A percentile compares a stretch with the other conserved stretches of the same genome.
Evolutionary conservation across 2,113 vertebrate species (phyloP).

Genomic region (Hippolais icterina): DNA sequence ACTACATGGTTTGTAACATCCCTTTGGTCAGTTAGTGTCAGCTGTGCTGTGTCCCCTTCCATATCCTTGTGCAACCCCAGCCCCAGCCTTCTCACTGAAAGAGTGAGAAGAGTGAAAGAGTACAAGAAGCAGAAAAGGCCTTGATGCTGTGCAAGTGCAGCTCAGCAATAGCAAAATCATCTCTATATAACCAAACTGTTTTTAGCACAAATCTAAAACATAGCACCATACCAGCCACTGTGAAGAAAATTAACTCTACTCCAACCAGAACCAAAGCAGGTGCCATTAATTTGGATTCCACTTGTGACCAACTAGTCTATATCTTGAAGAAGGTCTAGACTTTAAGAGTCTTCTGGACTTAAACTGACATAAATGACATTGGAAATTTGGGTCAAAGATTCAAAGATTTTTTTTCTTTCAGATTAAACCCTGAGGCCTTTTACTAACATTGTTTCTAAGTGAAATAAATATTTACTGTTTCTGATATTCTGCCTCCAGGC

Average conservation of each 20-base stretch:
- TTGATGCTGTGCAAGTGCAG: background rate
- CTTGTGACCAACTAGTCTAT: background rate
- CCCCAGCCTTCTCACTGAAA: background rate
- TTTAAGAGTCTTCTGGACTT: background rate
- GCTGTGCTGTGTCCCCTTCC: background rate
- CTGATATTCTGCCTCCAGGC: slow-evolving; percentile 45
- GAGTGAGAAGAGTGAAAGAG: too few species aligned
- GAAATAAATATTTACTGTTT: slow-evolving; percentile 68
- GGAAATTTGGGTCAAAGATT: background rate
- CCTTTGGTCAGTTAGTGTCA: background rate
- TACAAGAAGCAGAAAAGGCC: background rate
- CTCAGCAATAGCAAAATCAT: background rate
- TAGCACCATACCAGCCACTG: background rate
- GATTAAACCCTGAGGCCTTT: slow-evolving; percentile 15
- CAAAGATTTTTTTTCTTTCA: background rate
- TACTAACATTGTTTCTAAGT: slow-evolving; percentile 49
- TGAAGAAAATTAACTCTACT: background rate
- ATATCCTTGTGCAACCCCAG: background rate
- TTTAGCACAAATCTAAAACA: background rate
- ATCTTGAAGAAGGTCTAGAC: background rate
- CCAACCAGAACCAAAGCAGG: background rate
- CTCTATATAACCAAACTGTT: background rate
- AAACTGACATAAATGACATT: background rate
- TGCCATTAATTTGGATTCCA: background rate
- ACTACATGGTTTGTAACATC: background rate